phyloP scores from a whole-genome alignment of 1,140 invertebrate species.

The Fragariocoptes setiger region DNA sequence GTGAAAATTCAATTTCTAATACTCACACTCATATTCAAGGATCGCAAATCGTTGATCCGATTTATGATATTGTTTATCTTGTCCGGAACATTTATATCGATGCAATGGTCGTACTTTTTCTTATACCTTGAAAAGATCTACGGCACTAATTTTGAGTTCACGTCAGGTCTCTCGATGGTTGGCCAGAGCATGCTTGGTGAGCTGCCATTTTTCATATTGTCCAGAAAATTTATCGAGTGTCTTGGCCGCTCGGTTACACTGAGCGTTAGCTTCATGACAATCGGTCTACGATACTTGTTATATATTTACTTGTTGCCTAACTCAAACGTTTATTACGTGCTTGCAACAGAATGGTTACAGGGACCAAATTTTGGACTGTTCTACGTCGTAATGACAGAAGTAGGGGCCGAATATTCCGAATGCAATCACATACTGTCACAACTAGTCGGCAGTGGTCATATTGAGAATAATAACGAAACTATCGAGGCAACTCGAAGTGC shows the following conservation, averaged over 20 bases:
- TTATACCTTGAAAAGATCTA: constrained; percentile 14
- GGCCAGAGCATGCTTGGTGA: constrained; percentile 58
- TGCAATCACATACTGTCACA: not conserved
- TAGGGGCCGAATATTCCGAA: not conserved
- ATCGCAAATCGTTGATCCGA: constrained; percentile 2
- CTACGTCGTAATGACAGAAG: constrained; percentile 39
- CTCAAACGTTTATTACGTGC: constrained; percentile 34
- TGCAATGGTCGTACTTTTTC: constrained; percentile 49
- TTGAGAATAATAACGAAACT: not conserved
- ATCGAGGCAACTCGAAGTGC: not conserved
- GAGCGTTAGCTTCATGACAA: constrained; percentile 35
- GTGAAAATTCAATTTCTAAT: not conserved
- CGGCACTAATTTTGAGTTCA: constrained; percentile 21
- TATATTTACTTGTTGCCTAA: constrained; percentile 28
- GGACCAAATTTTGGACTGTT: constrained; percentile 54
- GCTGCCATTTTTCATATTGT: constrained; percentile 54
- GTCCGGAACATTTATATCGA: constrained; percentile 44
- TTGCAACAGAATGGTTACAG: constrained; percentile 33
- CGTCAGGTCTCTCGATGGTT: constrained; percentile 41
- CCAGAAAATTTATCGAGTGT: constrained; percentile 40
- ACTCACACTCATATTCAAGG: not conserved
- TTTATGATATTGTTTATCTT: constrained; percentile 33
- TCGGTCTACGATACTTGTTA: constrained; percentile 37
- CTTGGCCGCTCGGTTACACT: constrained; percentile 49
- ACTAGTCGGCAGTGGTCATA: not conserved